Evolutionary conservation across 2,888 invertebrate genomes (phyloP).

Genomic region (Byasa hedistus): DNA sequence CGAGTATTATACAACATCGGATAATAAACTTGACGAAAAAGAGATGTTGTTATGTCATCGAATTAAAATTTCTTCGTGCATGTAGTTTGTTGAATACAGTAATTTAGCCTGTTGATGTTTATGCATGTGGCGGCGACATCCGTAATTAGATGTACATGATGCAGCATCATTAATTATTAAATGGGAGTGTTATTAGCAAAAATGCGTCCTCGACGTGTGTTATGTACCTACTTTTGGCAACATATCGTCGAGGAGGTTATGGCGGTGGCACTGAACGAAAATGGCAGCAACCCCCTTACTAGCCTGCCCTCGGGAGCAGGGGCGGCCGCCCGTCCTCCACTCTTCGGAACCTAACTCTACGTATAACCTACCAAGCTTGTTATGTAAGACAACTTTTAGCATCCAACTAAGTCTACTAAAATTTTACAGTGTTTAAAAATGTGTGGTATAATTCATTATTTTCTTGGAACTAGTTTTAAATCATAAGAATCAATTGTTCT

Average conservation of each 20-base stretch:
- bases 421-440: neutral
- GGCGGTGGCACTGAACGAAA: constrained; percentile 34
- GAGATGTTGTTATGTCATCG: neutral
- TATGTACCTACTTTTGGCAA: constrained; percentile 26
- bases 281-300: constrained; percentile 45
- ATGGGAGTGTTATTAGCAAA: constrained; percentile 29
- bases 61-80: too few species aligned
- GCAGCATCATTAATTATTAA: constrained; percentile 32
- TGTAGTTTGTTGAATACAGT: too few species aligned
- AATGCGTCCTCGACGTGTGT: constrained; percentile 11
- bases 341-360: constrained; percentile 39
- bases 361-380: constrained; percentile 31
- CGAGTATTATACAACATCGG: neutral
- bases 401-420: constrained; percentile 1
- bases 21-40: too few species aligned
- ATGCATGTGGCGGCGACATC: neutral
- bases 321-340: constrained; percentile 56
- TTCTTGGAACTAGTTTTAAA: neutral
- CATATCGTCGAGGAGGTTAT: constrained; percentile 28
- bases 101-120: neutral
- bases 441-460: neutral
- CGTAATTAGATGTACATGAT: constrained; percentile 11
- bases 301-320: constrained; percentile 55
- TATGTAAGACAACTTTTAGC: constrained; percentile 30
- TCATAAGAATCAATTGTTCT: neutral